Base-by-base conservation (phyloP, 2,113 vertebrate genomes). In the Corapipo altera region DNA sequence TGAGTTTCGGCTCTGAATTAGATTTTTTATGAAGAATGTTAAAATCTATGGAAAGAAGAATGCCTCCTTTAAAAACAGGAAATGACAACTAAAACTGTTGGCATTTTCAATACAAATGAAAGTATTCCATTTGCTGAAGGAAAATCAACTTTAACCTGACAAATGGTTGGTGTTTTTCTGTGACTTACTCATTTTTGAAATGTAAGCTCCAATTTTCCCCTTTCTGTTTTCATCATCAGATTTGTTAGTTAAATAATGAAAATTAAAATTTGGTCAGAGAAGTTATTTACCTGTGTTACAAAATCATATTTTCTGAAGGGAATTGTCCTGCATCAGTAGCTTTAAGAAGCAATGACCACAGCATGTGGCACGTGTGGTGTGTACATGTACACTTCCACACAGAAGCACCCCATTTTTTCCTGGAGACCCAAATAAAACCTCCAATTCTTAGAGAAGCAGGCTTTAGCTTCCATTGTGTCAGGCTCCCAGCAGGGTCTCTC, bases 51-150 rank as follows among this genome's bases (percentile, higher is more conserved):
- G 30, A 52, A 94, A 78, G 52, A 91, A 87, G 41, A 85, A 70
- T 65, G 8, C 6, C 3, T 54, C 71, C 51, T 30, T 67, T 88
- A 66, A 91, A 93, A 91, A 85, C 22, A 6, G 33, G 51, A 94
- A 94, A 94, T 88, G 58, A 5, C 54, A 80, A 37, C 26, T 73
- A 43, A 85, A 91, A 76, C 41, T 44, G 8, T 21, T 72, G 46
- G 6, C 71, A 76, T 91, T 94, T 96, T 80, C 58, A 88, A 61
- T 73, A 73, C 23, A 90, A 94, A 73, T 66, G 6, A 46, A 88
- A 48, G 16, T 17, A 66, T 82, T 65, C 20, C 6, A 26, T 85
- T 87, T 77, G n/a, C 33, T 77, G 67, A 83, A 91, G 70, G 64
- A 91, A 91, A 94, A 85, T 96, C 18, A 54, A 27, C 79, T 89